Conservation (phyloP, 2,113 vertebrate species). For the Nycticorax nycticorax region DNA sequence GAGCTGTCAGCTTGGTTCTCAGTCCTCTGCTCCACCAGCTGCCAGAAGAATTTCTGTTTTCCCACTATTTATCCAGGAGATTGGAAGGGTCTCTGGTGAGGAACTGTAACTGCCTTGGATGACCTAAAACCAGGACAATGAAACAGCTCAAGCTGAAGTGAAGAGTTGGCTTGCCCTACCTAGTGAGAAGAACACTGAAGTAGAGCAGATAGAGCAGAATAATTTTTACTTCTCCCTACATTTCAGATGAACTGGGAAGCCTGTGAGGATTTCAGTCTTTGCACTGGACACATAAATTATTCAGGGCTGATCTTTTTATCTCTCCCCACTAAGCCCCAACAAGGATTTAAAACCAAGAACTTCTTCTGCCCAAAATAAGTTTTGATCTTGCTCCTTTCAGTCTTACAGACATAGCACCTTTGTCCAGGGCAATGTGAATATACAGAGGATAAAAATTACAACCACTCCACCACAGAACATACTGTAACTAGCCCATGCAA, state of each 20-base stretch:
- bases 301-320: background rate
- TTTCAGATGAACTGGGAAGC: background rate
- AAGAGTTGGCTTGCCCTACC: background rate
- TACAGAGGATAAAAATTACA: background rate
- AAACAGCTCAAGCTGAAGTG: background rate
- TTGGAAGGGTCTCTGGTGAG: background rate
- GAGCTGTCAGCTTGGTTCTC: background rate
- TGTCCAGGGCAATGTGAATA: background rate
- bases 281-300: background rate
- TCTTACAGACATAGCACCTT: background rate
- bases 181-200: background rate
- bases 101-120: background rate
- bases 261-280: background rate
- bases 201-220: background rate
- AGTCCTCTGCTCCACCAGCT: background rate
- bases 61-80: background rate
- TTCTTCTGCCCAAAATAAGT: background rate
- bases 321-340: background rate
- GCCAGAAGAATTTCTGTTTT: background rate
- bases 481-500: background rate
- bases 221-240: background rate
- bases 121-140: background rate
- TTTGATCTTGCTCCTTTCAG: background rate
- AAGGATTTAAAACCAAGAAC: background rate
- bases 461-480: background rate